These are phyloP conservation scores for Antheraea yamamai DNA, from an alignment of 2,888 invertebrate species.

Conservation along the genomic window DNA sequence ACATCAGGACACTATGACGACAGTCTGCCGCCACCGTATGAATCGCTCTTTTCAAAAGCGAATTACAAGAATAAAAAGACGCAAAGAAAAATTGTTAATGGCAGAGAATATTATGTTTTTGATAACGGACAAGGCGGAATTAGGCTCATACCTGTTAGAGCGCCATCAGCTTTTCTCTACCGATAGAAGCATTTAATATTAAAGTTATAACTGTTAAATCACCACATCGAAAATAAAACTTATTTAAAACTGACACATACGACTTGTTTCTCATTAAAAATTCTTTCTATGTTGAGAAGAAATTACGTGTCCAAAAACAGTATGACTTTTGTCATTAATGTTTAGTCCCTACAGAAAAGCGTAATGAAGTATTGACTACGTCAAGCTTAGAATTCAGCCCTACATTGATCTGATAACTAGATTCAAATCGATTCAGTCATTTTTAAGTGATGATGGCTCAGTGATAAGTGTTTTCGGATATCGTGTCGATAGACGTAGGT, in stretches of 20 bases:
- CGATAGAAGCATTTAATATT: slow-evolving; percentile 53
- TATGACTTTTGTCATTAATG: not conserved
- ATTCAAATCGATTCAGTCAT: not conserved
- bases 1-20: slow-evolving; percentile 42
- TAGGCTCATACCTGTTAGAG: slow-evolving; percentile 87
- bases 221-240: not conserved
- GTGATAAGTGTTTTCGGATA: no score
- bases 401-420: not conserved
- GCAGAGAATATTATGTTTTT: slow-evolving; percentile 88
- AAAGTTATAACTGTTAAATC: not conserved
- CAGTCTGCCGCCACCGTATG: slow-evolving; percentile 85
- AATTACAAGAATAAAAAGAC: slow-evolving; percentile 25
- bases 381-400: not conserved
- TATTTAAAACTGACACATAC: not conserved
- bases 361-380: not conserved
- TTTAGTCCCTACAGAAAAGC: not conserved
- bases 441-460: not conserved
- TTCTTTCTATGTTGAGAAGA: not conserved
- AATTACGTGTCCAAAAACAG: not conserved
- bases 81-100: slow-evolving; percentile 84
- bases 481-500: no score
- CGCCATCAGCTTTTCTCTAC: slow-evolving; percentile 90
- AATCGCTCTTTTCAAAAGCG: slow-evolving; percentile 79
- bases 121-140: slow-evolving; percentile 83
- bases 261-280: not conserved